Base-by-base conservation (phyloP, 2,797 vertebrate species). In the Tokudaia tokunoshimensis region DNA sequence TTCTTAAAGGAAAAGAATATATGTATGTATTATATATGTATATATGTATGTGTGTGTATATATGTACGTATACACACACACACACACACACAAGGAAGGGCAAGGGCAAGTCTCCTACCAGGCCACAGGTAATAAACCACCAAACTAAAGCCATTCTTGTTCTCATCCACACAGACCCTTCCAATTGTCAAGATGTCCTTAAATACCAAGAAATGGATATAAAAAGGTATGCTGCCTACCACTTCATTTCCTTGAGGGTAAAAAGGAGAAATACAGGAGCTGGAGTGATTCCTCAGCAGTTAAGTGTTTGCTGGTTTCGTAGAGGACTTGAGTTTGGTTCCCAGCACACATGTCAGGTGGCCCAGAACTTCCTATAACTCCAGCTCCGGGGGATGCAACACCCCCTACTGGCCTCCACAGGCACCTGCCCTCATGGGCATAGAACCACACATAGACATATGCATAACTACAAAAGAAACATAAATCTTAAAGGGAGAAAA, bases 121-220 rank as follows among this genome's bases (percentile, higher is more conserved):
- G 61, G 15, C 50, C 84, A 59, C 70, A 76, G 24, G 20, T 47
- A 67, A 65, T 57, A 86, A 72, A 52, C 13, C 59, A 55, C 34
- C 12, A 52, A 76, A 57, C 50, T 19, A 9, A 87, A 61, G 15
- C 11, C 59, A 31, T 55, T 57, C n/a, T 47, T 26, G 1, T 79
- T 74, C 5, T 65, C 79, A 89, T 82, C 67, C 65, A 61, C 78
- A 78, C 6, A 5, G 34, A 41, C 59, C 65, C 87, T 47, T 78
- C 85, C 70, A 91, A 29, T 67, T 75, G 87, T 47, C 24, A 15
- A 55, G 20, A 55, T 47, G 17, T 55, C 44, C 79, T 59, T 17
- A 26, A 81, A 96, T 67, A 86, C n/a, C n/a, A 79, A 92, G 74
- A 92, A 79, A 50, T 17, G 15, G 20, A 91, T 84, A 83, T 70